Conservation (phyloP, 2,888 invertebrate genomes). For the Blastobasis adustella region DNA sequence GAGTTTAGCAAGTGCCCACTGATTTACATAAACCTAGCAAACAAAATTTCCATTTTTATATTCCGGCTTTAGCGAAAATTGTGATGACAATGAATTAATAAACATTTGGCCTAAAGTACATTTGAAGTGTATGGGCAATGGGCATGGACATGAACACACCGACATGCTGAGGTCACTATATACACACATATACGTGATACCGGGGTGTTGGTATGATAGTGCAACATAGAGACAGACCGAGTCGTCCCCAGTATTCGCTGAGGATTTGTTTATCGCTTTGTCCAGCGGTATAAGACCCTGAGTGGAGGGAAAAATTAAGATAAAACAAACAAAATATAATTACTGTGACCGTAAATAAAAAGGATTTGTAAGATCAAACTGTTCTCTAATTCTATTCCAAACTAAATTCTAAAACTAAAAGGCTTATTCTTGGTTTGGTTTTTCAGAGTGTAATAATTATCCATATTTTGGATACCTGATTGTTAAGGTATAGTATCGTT, state of each 20-base stretch:
- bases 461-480: neutral
- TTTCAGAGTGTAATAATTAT: neutral
- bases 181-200: constrained; percentile 46
- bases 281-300: constrained; percentile 72
- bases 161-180: constrained; percentile 62
- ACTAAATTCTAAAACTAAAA: constrained; percentile 61
- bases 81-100: constrained; percentile 3
- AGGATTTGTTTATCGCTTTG: constrained; percentile 70
- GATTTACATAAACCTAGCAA: constrained; percentile 10
- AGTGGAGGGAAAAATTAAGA: constrained; percentile 54
- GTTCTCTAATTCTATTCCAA: constrained; percentile 54
- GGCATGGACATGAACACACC: constrained; percentile 39
- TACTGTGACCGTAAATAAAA: constrained; percentile 39
- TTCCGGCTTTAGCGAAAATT: constrained; percentile 7
- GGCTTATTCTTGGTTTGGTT: constrained; percentile 55
- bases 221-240: constrained; percentile 67
- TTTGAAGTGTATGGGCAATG: neutral
- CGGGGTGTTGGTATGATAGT: constrained; percentile 46
- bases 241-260: constrained; percentile 66
- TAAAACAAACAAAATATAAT: constrained; percentile 45
- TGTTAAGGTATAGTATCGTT: neutral
- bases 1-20: constrained; percentile 5
- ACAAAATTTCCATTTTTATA: constrained; percentile 4
- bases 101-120: constrained; percentile 3
- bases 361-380: constrained; percentile 33